Conservation (phyloP, 2,797 vertebrate species). For the Anisognathus igniventris region DNA sequence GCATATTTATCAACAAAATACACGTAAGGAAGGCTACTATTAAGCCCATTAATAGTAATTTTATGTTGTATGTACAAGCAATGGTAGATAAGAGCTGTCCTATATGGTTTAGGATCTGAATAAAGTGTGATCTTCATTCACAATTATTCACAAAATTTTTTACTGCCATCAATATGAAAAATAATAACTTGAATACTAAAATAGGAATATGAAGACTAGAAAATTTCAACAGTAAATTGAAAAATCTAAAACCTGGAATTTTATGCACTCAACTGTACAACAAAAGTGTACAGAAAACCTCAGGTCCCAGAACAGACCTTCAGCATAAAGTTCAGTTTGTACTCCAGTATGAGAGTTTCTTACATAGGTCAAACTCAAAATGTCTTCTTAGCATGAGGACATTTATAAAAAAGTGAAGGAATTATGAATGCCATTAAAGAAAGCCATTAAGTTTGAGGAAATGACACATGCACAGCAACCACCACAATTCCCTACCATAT, state of each 20-base stretch:
- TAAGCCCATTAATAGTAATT: background rate
- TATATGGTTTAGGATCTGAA: background rate
- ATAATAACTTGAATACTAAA: background rate
- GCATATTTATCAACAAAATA: background rate
- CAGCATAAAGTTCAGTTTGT: background rate
- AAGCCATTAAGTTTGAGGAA: conserved; percentile 12
- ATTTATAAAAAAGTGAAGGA: background rate
- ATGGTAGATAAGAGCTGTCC: background rate
- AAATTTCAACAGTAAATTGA: background rate
- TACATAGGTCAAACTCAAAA: background rate
- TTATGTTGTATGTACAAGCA: background rate
- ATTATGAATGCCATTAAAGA: background rate
- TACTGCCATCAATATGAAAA: background rate
- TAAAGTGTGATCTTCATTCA: background rate
- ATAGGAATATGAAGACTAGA: background rate
- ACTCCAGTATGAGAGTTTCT: background rate
- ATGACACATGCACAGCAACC: background rate
- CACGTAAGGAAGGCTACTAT: background rate
- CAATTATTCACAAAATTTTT: background rate
- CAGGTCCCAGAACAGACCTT: background rate
- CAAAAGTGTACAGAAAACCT: background rate
- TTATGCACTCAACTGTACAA: background rate
- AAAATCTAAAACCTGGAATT: background rate
- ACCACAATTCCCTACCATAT: background rate
- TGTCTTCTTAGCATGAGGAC: background rate